These are phyloP conservation scores for Listronotus oregonensis DNA, from an alignment of 1,140 invertebrate species.

Conservation along the genomic window DNA sequence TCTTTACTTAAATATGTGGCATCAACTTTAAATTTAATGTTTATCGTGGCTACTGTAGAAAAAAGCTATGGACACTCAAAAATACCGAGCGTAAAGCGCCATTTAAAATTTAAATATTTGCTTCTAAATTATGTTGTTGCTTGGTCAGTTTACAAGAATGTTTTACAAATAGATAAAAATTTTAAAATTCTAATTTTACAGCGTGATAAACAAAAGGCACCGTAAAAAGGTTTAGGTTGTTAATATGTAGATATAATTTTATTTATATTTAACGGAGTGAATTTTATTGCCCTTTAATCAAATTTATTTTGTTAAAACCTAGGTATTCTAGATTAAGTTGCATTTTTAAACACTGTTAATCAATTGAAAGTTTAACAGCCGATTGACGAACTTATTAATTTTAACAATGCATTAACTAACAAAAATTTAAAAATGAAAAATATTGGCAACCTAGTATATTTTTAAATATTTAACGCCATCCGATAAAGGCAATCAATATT, in stretches of 20 bases:
- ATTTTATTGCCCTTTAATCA: not conserved
- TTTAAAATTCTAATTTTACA: constrained; percentile 2
- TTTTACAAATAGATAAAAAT: constrained; percentile 9
- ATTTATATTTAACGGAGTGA: not conserved
- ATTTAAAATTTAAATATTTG: constrained; percentile 5
- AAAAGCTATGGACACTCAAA: not conserved
- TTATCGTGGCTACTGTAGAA: constrained; percentile 12
- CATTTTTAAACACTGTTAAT: too few species aligned
- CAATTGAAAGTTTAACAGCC: too few species aligned
- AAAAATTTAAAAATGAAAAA: too few species aligned
- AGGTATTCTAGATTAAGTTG: too few species aligned
- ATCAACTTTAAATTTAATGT: constrained; percentile 12
- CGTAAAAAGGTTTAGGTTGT: constrained; percentile 4
- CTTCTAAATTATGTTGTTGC: constrained; percentile 8
- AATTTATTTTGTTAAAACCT: too few species aligned
- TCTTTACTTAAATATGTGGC: constrained; percentile 21
- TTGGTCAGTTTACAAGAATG: constrained; percentile 6
- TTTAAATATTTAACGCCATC: too few species aligned
- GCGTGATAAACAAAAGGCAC: not conserved
- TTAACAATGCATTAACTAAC: too few species aligned
- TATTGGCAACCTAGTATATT: too few species aligned
- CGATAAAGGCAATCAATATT: too few species aligned
- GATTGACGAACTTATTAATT: too few species aligned
- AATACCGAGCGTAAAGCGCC: not conserved
- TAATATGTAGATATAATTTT: not conserved